Evolutionary conservation across 2,113 vertebrate genomes (phyloP).

Genomic region (Perca fluviatilis): DNA sequence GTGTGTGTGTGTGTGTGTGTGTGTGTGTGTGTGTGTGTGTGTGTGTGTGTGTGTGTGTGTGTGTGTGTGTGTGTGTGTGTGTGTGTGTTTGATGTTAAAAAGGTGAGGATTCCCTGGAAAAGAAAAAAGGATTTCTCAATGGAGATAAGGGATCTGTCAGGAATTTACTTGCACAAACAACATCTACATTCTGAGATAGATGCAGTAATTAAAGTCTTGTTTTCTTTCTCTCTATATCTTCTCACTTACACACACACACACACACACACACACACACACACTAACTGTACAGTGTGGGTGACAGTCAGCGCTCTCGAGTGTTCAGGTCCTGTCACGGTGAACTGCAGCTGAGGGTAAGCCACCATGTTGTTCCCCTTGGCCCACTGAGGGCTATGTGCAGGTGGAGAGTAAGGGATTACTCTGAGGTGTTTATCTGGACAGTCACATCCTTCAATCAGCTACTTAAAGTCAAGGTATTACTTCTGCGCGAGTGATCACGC

Average conservation of each 20-base stretch:
- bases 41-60: no score
- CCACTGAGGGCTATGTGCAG: neutral
- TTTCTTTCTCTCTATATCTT: neutral
- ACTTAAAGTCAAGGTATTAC: neutral
- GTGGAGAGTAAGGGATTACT: slow-evolving; percentile 7
- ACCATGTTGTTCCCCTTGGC: slow-evolving; percentile 17
- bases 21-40: neutral
- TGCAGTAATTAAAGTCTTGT: neutral
- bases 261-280: neutral
- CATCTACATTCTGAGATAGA: slow-evolving; percentile 4
- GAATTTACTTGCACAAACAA: neutral
- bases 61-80: neutral
- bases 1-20: no score
- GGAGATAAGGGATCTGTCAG: neutral
- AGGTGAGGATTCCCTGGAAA: neutral
- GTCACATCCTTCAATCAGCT: slow-evolving; percentile 9
- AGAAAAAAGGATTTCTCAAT: neutral
- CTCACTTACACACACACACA: neutral
- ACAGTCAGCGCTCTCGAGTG: neutral
- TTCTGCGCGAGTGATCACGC: neutral
- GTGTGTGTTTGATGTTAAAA: neutral
- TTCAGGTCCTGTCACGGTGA: slow-evolving; percentile 9
- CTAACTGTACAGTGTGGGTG: neutral
- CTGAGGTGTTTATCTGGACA: slow-evolving; percentile 5
- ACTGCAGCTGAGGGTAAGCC: slow-evolving; percentile 2